phyloP scores from a whole-genome alignment of 2,888 invertebrate species.

The Orthosia gracilis region DNA sequence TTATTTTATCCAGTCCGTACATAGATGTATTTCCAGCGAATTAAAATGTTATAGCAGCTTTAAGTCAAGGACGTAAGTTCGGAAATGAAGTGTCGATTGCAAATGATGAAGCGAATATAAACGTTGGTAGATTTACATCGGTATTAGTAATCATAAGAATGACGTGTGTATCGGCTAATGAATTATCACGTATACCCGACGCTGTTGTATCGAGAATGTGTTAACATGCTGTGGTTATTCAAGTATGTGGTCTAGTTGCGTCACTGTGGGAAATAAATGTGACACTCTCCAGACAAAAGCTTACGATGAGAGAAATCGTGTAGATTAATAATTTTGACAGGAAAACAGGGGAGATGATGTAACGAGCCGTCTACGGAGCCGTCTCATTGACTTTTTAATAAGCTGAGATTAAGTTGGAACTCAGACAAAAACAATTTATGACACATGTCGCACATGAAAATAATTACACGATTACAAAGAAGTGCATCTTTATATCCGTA shows the following conservation, averaged over 20 bases:
- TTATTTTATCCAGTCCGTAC: conserved; percentile 64
- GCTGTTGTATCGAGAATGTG: conserved; percentile 43
- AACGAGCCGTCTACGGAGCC: conserved; percentile 50
- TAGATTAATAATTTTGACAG: conserved; percentile 70
- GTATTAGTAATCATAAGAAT: conserved; percentile 60
- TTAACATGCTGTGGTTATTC: conserved; percentile 56
- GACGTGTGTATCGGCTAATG: conserved; percentile 65
- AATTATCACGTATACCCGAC: conserved; percentile 60
- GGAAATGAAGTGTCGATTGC: conserved; percentile 43
- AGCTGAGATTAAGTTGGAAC: conserved; percentile 58
- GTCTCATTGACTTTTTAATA: conserved; percentile 66
- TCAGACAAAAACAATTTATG: conserved; percentile 46
- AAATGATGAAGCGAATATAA: conserved; percentile 38
- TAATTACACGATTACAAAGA: conserved; percentile 30
- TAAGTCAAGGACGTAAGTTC: conserved; percentile 45
- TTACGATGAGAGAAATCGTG: conserved; percentile 64
- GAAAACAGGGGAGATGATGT: conserved; percentile 60
- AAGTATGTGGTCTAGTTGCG: conserved; percentile 57
- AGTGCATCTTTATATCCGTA: conserved; percentile 13
- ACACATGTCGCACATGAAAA: conserved; percentile 47
- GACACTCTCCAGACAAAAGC: conserved; percentile 60
- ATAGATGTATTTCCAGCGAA: conserved; percentile 55
- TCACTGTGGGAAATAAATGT: conserved; percentile 64
- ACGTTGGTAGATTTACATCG: conserved; percentile 54
- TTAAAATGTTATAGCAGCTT: conserved; percentile 51